A percentile compares a stretch with the other conserved stretches of the same genome.
phyloP scores from a whole-genome alignment of 2,113 vertebrate species.

The Anoura caudifer region DNA sequence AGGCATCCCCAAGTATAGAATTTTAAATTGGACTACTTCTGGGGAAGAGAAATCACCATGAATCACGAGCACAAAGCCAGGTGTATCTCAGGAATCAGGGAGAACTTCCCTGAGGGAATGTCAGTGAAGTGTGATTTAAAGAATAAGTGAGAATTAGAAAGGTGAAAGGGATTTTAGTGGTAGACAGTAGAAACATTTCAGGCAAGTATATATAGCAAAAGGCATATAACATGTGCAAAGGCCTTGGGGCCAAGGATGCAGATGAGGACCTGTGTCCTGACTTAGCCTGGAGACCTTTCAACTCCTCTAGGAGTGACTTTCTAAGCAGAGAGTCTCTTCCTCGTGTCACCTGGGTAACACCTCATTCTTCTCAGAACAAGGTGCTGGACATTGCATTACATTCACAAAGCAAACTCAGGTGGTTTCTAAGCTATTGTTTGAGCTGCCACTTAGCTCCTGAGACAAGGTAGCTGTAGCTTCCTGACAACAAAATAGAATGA shows the following conservation, averaged over 20 bases:
- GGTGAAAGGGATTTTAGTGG: neutral
- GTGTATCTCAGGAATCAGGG: neutral
- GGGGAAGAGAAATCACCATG: neutral
- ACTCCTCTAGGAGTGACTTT: neutral
- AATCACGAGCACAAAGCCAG: neutral
- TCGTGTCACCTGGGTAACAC: neutral
- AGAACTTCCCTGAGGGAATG: neutral
- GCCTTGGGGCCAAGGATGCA: neutral
- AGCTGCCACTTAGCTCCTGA: neutral
- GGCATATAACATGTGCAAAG: neutral
- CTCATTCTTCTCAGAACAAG: neutral
- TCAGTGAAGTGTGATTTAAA: neutral
- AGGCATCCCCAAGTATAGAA: neutral
- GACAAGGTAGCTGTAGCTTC: neutral
- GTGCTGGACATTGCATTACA: neutral
- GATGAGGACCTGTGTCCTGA: neutral
- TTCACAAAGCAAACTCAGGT: neutral
- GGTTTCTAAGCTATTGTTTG: neutral
- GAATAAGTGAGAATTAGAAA: neutral
- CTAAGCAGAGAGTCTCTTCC: neutral
- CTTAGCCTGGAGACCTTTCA: neutral
- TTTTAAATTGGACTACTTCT: neutral
- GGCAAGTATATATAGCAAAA: neutral
- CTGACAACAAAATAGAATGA: neutral
- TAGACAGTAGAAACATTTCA: neutral